These are phyloP conservation scores for Antennarius maculatus DNA, from an alignment of 2,797 vertebrate species.

Conservation along the genomic window DNA sequence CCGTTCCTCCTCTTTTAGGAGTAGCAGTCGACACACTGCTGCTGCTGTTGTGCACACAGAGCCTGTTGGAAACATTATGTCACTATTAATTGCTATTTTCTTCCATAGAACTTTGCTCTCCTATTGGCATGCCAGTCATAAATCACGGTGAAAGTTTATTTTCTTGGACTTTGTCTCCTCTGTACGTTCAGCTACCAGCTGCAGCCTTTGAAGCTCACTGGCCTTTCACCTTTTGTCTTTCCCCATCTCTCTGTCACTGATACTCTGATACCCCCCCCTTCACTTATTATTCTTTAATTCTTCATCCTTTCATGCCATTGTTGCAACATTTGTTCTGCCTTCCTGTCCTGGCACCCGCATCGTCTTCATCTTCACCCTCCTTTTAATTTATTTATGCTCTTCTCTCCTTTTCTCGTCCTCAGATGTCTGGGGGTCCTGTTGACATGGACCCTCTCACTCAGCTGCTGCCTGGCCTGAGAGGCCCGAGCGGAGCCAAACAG, in stretches of 20 bases:
- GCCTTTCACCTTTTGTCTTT: conserved; percentile 61
- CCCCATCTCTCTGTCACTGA: conserved; percentile 34
- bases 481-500: conserved; percentile 72
- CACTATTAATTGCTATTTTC: conserved; percentile 1
- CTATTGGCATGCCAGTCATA: conserved; percentile 38
- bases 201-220: conserved; percentile 65
- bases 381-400: conserved; percentile 21
- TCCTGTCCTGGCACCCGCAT: not conserved
- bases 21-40: not conserved
- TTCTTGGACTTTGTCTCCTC: conserved; percentile 66
- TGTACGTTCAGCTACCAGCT: conserved; percentile 50
- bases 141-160: conserved; percentile 54
- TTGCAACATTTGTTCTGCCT: conserved; percentile 1
- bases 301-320: conserved; percentile 15
- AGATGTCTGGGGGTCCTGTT: conserved; percentile 82
- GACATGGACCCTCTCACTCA: conserved; percentile 89
- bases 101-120: conserved; percentile 17
- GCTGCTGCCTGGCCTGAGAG: conserved; percentile 86
- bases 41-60: not conserved
- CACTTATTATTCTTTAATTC: conserved; percentile 24
- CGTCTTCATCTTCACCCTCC: not conserved
- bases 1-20: not conserved
- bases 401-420: conserved; percentile 21
- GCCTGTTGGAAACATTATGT: conserved; percentile 10
- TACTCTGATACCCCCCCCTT: conserved; percentile 15